Base-by-base conservation (phyloP, 2,113 vertebrate genomes). In the Cathartes aura region DNA sequence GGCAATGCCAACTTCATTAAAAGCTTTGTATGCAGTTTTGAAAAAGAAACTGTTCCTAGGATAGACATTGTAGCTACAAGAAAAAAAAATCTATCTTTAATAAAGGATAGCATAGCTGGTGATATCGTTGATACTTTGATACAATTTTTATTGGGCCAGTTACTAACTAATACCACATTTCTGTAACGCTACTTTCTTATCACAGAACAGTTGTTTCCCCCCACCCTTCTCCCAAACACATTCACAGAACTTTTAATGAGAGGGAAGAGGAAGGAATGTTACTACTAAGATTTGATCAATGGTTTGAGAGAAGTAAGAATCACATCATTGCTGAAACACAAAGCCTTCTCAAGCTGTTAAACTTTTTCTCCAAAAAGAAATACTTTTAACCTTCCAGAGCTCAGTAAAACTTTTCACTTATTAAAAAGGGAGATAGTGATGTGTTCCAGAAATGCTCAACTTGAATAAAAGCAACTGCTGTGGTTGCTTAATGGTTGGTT, bases 281-380 rank as follows among this genome's bases (percentile, higher is more conserved):
- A 64, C 90, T 82, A 75, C 87, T 82, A 62, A 87, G 70, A 82
- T 64, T 15, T 43, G 71, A 79, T 58, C 47, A 68, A 80, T 91
- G 93, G 60, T 80, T 92, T 74, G 56, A 85, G 38, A 87, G 75
- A 93, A 94, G 50, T 36, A 95, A 97, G 66, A 94, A 89, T 85
- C 87, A 89, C 64, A 72, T 80, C 87, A 92, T 93, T 97, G 91
- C 95, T 96, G 93, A 96, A 96, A 97, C 92, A 97, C 91, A 97
- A 94, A 94, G 94, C 55, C 71, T 88, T 87, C 89, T 88, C 73
- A 67, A 79, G 23, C 36, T 55, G 34, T 60, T 90, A 56, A 68
- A 78, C 6, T 73, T 93, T 83, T 87, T 64, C 58, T 91, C 45
- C 62, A 67, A 87, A 73, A 66, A 64, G 4, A 75, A 90, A 67